phyloP scores from a whole-genome alignment of 2,797 vertebrate genomes.

The Sorex maritimensis region DNA sequence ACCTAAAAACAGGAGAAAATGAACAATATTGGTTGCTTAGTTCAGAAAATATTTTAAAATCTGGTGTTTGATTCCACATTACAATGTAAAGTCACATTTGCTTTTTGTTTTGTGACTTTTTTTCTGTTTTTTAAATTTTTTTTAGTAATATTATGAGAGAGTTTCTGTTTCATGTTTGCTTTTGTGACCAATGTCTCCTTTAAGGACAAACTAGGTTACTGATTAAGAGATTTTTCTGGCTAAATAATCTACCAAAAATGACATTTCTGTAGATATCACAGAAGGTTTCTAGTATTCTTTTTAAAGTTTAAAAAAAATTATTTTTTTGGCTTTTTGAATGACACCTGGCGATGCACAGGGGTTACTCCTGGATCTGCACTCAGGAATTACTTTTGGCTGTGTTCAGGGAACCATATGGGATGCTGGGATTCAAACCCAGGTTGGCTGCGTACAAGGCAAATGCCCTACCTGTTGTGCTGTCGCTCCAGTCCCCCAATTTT shows the following conservation, averaged over 20 bases:
- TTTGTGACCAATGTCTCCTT: background rate
- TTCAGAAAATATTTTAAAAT: background rate
- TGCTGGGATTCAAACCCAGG: too few relatives aligned
- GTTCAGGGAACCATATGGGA: too few relatives aligned
- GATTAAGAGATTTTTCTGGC: background rate
- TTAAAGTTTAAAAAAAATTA: too few relatives aligned
- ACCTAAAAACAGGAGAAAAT: background rate
- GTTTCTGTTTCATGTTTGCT: background rate
- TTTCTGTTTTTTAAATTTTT: background rate
- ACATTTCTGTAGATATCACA: background rate
- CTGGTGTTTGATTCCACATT: background rate
- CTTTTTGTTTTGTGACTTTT: background rate
- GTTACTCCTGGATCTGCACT: too few relatives aligned
- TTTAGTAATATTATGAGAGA: background rate
- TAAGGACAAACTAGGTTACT: background rate
- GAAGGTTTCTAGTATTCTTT: background rate
- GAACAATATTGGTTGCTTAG: background rate
- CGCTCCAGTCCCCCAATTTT: background rate
- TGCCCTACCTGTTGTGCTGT: too few relatives aligned
- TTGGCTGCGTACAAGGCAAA: too few relatives aligned
- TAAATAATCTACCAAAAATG: conserved; percentile 5
- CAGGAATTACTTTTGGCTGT: too few relatives aligned
- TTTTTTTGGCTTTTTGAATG: too few relatives aligned
- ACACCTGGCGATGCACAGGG: too few relatives aligned
- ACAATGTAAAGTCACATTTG: background rate